Evolutionary conservation across 1,140 invertebrate genomes (phyloP), one percentile per base, ranked within the genome.

Genomic region (Caerostris extrusa): DNA sequence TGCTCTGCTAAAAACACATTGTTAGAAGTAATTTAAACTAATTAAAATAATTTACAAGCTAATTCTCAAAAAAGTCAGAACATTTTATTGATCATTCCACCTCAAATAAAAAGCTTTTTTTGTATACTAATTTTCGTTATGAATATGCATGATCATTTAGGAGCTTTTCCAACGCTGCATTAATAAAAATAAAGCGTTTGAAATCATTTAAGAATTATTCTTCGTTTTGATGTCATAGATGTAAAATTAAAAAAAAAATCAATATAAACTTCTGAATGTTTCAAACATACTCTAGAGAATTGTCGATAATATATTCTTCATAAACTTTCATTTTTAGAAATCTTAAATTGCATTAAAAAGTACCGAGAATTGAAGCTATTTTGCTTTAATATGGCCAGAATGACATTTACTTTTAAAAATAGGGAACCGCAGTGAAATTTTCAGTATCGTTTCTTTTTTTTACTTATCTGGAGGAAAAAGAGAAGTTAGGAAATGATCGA

Each of bases 271-370:
- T 53, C 8, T 12, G 4, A 10, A 7, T 77, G 10, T 7, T 77
- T 34, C 71, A 53, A 7, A 50, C 34, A 53, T 77, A 77, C 6
- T 77, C 53, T 50, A 50, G 71, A 77, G 8, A 67, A 77, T 77
- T 12, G 53, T 77, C 71, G 71, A 77, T 77, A 77, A 77, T 77
- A 50, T 77, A 77, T 77, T 77, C 71, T 77, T 77, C 50, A 53
- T 50, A 12, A 7, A 77, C 8, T 53, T 77, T 77, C 10, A 77
- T 77, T 77, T 77, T 77, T 77, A 8, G 7, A 12, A 77, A 77
- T 77, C 50, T 77, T 77, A 77, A 77, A 77, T 77, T 77, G 71
- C 34, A 50, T 77, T 77, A 77, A 77, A 77, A 77, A 77, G 71
- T 77, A 77, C 50, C 34, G 71, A 77, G 71, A 34, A 34, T 12